Conservation (phyloP, 2,797 vertebrate genomes). For the Manis crassicaudata region DNA sequence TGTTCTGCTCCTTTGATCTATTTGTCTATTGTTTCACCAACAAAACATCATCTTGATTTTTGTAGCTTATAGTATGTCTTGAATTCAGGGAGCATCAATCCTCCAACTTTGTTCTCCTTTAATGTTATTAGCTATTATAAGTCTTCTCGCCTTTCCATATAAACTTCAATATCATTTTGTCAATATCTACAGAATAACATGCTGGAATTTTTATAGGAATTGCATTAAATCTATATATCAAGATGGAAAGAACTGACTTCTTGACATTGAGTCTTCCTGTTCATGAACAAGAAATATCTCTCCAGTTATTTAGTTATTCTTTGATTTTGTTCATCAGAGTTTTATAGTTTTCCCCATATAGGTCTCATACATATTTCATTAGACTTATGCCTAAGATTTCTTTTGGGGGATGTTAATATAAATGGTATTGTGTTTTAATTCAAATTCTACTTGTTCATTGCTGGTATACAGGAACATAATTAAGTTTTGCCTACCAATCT, state of each 20-base stretch:
- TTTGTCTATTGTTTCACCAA: neutral
- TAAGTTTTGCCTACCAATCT: neutral
- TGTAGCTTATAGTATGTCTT: neutral
- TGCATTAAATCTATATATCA: neutral
- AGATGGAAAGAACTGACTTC: neutral
- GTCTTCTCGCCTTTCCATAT: neutral
- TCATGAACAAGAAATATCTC: neutral
- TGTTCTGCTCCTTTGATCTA: neutral
- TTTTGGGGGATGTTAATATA: neutral
- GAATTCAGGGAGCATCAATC: neutral
- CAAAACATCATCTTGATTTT: neutral
- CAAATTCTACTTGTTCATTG: neutral
- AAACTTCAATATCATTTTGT: neutral
- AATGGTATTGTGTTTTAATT: neutral
- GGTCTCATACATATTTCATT: neutral
- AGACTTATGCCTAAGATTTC: neutral
- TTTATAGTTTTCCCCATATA: neutral
- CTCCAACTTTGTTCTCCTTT: neutral
- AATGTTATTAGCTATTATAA: neutral
- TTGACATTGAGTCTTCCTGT: neutral
- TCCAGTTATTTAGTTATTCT: neutral
- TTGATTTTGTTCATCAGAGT: neutral
- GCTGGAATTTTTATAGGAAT: neutral
- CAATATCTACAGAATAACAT: neutral
- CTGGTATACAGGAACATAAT: neutral